phyloP scores from a whole-genome alignment of 2,888 invertebrate species.

The Arrhopalites spinosus region DNA sequence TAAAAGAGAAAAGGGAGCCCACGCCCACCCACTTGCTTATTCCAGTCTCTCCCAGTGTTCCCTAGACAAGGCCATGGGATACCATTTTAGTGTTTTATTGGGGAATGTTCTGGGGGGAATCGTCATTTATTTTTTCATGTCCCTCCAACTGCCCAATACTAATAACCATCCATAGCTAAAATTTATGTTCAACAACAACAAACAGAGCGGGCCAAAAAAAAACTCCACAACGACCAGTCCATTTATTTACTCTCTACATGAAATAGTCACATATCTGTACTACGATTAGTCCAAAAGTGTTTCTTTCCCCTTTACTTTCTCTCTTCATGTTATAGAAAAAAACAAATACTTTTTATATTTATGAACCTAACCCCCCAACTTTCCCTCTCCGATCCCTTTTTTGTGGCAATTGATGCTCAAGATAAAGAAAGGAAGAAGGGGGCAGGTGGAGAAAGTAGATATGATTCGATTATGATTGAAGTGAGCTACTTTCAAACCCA shows the following conservation, averaged over 20 bases:
- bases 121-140: constrained; percentile 30
- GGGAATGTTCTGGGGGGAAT: not conserved
- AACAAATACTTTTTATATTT: too few relatives aligned
- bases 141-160: constrained; percentile 17
- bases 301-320: too few relatives aligned
- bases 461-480: constrained; percentile 21
- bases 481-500: not conserved
- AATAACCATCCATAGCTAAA: constrained; percentile 22
- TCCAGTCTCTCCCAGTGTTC: not conserved
- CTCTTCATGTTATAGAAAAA: too few relatives aligned
- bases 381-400: too few relatives aligned
- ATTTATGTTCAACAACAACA: constrained; percentile 14
- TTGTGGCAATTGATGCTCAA: too few relatives aligned
- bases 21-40: not conserved
- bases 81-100: not conserved
- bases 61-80: not conserved
- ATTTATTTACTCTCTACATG: not conserved
- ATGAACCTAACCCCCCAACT: too few relatives aligned
- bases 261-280: too few relatives aligned
- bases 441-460: not conserved
- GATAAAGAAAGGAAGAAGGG: not conserved
- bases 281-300: too few relatives aligned
- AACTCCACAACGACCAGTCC: not conserved
- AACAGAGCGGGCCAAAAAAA: too few relatives aligned
- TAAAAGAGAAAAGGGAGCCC: not conserved